Evolutionary conservation across 2,113 vertebrate genomes (phyloP), one percentile per base, ranked within the genome.

Genomic region (Etia nguti): DNA sequence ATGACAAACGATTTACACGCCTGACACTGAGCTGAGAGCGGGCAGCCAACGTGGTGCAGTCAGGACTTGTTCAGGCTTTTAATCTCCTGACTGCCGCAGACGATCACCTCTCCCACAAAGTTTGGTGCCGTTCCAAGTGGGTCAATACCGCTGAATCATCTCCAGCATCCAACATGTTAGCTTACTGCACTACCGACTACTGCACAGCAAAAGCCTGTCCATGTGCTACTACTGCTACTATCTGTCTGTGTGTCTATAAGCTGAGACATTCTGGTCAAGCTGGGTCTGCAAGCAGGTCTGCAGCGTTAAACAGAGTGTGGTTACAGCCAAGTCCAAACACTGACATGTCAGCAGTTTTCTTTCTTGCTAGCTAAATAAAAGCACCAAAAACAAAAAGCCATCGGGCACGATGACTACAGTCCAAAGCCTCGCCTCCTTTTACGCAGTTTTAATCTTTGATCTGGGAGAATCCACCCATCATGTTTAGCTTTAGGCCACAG

Each of bases 81-180:
- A 26, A 26, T 10, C 41, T 48, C 24, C 43, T 20, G 70, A 29
- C 5, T 46, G 68, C 41, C 1, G 41, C 68, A 75, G 41, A 75
- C 22, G 16, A 52, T 52, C 48, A 8, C 15, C 48, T 52, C 48
- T 52, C 16, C 18, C 50, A 52, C 18, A 52, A 9, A 9, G 41
- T 48, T 26, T 75, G 68, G 15, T 29, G 68, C 13, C 8, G 43
- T 48, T 75, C 43, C 70, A 75, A 50, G 43, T 75, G 24, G 1
- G 43, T 20, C 70, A 12, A n/a, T 52, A 18, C 50, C 10, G 8
- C 18, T 20, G 24, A 10, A 7, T 20, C 43, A 31, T 18, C 9
- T 75, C 10, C 70, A 75, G 10, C 70, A 50, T 50, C 0, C 70
- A 0, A 0, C 2, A 4, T 2, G 20, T 12, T 10, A 2, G 15